Conservation (phyloP, 2,113 vertebrate species). For the Scomber colias region DNA sequence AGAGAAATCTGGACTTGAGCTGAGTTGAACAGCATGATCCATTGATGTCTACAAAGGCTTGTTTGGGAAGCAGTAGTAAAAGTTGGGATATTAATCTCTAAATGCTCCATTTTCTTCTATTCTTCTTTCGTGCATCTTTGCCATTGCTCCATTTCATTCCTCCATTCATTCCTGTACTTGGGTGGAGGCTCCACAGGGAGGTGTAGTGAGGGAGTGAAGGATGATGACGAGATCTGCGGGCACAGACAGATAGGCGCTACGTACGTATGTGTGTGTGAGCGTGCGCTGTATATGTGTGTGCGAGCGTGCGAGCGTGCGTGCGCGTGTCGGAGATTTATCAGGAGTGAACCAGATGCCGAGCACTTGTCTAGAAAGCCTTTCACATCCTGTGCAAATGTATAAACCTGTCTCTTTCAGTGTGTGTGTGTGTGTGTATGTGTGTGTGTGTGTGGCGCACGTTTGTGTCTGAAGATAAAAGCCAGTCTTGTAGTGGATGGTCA, state of each 20-base stretch:
- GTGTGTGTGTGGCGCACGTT: conserved; percentile 31
- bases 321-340: conserved; percentile 71
- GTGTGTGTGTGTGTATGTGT: conserved; percentile 9
- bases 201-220: conserved; percentile 55
- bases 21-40: conserved; percentile 67
- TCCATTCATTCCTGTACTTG: conserved; percentile 13
- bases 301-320: conserved; percentile 24
- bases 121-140: neutral
- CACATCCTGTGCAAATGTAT: conserved; percentile 72
- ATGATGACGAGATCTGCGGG: conserved; percentile 53
- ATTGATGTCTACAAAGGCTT: conserved; percentile 68
- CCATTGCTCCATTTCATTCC: neutral
- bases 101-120: conserved; percentile 29
- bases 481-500: conserved; percentile 53
- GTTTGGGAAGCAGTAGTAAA: conserved; percentile 55
- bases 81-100: conserved; percentile 58
- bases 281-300: conserved; percentile 6
- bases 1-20: conserved; percentile 63
- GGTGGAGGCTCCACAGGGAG: conserved; percentile 24
- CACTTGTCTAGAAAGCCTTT: conserved; percentile 74
- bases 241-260: conserved; percentile 59
- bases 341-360: conserved; percentile 68
- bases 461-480: conserved; percentile 75
- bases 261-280: conserved; percentile 11
- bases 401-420: conserved; percentile 66